Evolutionary conservation across 2,113 vertebrate species (phyloP), one percentile per base, ranked within the genome.

Genomic region (Megatriorchis doriae): DNA sequence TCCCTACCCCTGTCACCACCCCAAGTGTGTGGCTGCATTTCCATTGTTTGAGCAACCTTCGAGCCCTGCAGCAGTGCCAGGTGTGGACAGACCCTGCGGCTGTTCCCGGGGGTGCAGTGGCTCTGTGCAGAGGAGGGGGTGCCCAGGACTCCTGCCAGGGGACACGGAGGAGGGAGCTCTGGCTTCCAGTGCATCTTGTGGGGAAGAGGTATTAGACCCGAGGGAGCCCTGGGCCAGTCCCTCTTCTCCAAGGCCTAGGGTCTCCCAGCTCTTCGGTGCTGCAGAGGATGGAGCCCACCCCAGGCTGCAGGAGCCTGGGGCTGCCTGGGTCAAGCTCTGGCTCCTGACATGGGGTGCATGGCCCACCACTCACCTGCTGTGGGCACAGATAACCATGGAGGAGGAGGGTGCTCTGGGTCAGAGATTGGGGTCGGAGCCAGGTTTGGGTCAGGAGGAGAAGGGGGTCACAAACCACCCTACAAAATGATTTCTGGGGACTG

Each of bases 121-220:
- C 34, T 78, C 34, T 15, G 16, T 47, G 26, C 17, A 29, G 77
- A 40, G 31, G 31, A 70, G 12, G 29, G 16, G 2, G 8, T 45
- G 16, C 3, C 26, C 34, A 23, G 34, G 11, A 20, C 4, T 74
- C 5, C 40, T 55, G 26, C 19, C 22, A 32, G 17, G 45, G 32
- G 1, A 26, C 21, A 25, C 0, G 6, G 31, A 53, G 32, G 10
- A 70, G 19, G 3, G 18, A 15, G 3, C 15, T 79, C 34, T 0
- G 1, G 11, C 16, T 62, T 12, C 55, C 42, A 0, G 0, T 36
- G 31, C 3, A 16, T 3, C 40, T 73, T 1, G 0, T 26, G 15
- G 31, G 16, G 21, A 58, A 34, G 9, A 16, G 29, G 8, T 58
- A 3, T 36, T 61, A 20, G 26, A 55, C 48, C 6, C 0, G 1